Conservation (phyloP, 2,113 vertebrate species). For the Ceratotherium simum region DNA sequence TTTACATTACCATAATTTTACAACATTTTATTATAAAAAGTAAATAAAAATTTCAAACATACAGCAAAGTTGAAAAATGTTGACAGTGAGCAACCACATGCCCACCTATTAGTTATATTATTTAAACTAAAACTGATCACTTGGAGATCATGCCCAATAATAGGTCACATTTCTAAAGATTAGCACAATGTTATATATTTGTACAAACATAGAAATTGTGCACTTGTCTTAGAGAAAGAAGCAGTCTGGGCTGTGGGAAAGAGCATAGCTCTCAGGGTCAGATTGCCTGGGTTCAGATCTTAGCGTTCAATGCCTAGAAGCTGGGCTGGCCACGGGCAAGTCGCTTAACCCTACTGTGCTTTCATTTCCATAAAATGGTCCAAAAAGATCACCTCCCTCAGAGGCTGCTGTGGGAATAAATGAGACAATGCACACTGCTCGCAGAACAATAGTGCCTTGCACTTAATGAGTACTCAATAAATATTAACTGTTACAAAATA, state of each 20-base stretch:
- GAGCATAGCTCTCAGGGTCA: not conserved
- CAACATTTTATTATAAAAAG: not conserved
- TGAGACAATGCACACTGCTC: not conserved
- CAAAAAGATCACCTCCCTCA: not conserved
- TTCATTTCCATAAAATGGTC: not conserved
- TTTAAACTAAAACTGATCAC: slow-evolving; percentile 3
- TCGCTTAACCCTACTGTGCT: not conserved
- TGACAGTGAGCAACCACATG: not conserved
- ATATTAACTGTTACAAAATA: not conserved
- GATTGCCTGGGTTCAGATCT: not conserved
- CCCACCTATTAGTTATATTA: not conserved
- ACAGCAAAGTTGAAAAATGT: not conserved
- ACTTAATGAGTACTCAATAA: not conserved
- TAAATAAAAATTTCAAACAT: not conserved
- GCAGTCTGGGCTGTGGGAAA: not conserved
- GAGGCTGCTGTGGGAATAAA: not conserved
- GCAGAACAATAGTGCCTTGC: not conserved
- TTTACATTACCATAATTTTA: not conserved
- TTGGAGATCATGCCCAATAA: not conserved
- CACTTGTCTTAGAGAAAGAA: not conserved
- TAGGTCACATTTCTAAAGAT: not conserved
- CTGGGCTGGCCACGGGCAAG: not conserved
- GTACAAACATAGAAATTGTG: not conserved
- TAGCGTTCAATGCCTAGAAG: not conserved
- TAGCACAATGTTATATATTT: not conserved